Base-by-base conservation (phyloP, 1,140 invertebrate species). In the Reticulitermes speratus region DNA sequence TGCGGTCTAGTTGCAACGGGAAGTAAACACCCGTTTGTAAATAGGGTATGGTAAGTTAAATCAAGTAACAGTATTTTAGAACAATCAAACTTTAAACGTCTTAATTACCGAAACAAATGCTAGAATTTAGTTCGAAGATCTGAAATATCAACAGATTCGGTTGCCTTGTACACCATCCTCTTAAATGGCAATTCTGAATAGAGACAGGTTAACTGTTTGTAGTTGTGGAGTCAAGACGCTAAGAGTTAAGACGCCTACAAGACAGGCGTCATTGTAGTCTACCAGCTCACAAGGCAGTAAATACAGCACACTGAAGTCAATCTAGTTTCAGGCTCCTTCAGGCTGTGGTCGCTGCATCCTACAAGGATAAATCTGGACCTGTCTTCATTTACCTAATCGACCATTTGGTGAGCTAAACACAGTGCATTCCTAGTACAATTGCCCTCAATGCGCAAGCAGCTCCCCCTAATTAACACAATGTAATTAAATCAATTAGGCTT, bases 401-500 rank as follows among this genome's bases (percentile, higher is more conserved):
- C 82, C 86, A 84, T 69, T 48, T 84, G 82, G 83, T 32, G 86
- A 30, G 45, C 86, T 82, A 86, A 82, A 84, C 69, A 86, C 82
- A 84, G 86, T 86, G 59, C 86, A 86, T 65, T 81, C 48, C 52
- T 9, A 86, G 52, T 86, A 86, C 86, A 86, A 86, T 86, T 75
- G 85, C 85, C 85, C 52, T 86, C 85, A 82, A 86, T 86, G 86
- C 86, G 86, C 86, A 84, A 86, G 55, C 86, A 86, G 86, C 82
- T 82, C 44, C 84, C 82, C 82, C 55, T 87, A 87, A 87, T 87
- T 87, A 87, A 87, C 87, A 87, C 87, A 85, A 85, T 87, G 87
- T 87, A 87, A 85, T 87, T 87, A 87, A 87, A 87, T 87, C 87
- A 87, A 87, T 87, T 87, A 87, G 84, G 85, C 30, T 81, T 48